These are phyloP conservation scores for Pseudomyrmex cubaensis DNA, from an alignment of 1,140 invertebrate species.

Conservation along the genomic window DNA sequence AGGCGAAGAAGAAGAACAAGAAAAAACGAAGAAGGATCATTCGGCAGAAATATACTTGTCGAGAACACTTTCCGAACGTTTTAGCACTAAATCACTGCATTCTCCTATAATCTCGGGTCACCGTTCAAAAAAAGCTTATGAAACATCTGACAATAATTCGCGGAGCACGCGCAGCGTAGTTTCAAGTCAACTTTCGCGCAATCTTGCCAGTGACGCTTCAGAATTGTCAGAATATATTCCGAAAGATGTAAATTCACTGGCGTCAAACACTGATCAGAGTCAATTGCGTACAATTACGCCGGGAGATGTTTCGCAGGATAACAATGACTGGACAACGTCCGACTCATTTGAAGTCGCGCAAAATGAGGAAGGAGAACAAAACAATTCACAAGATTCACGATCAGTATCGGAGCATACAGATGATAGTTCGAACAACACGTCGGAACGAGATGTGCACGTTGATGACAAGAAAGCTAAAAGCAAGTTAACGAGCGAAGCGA, in stretches of 20 bases:
- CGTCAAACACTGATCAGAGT: slow-evolving; percentile 30
- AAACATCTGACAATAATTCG: not conserved
- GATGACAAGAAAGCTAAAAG: slow-evolving; percentile 34
- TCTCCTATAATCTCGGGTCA: slow-evolving; percentile 20
- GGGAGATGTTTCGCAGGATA: slow-evolving; percentile 44
- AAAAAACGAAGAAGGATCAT: slow-evolving; percentile 27
- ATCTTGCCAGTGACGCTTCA: not conserved
- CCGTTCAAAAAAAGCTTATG: slow-evolving; percentile 32
- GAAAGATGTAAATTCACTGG: not conserved
- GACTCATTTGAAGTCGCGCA: slow-evolving; percentile 71
- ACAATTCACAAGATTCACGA: slow-evolving; percentile 25
- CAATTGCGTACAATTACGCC: not conserved
- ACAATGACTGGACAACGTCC: slow-evolving; percentile 74
- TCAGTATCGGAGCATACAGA: not conserved
- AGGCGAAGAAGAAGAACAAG: not conserved
- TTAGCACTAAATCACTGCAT: slow-evolving; percentile 10
- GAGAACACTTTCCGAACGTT: slow-evolving; percentile 27
- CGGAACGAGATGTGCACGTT: slow-evolving; percentile 8
- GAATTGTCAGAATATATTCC: slow-evolving; percentile 8
- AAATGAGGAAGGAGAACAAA: slow-evolving; percentile 40
- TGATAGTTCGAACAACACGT: slow-evolving; percentile 20
- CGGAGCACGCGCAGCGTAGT: not conserved
- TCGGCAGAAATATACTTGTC: not conserved
- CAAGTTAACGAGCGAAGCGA: slow-evolving; percentile 61
- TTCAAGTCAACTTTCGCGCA: not conserved